Evolutionary conservation across 2,888 invertebrate genomes (phyloP), one percentile per base, ranked within the genome.

Genomic region (Pheosia tremula): DNA sequence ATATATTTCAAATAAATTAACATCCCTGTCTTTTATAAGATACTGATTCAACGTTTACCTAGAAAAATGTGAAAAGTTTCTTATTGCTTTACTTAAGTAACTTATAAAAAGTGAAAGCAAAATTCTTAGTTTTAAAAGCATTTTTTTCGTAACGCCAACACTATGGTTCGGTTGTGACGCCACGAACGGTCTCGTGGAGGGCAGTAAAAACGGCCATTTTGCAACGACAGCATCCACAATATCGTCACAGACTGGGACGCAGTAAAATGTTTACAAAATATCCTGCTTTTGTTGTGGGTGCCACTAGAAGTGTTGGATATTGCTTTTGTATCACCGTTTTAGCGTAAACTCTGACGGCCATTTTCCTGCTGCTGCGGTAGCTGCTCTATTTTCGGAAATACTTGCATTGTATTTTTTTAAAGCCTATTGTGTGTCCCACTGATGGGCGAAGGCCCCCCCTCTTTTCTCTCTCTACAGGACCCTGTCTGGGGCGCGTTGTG

Each of bases 261-360:
- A 90, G 87, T 92, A 92, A 92, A 92, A 92, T 90, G 91, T 88
- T 90, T 89, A 90, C 91, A 90, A 91, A 91, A 91, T 89, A 86
- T 89, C 85, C 85, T 82, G 84, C 87, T 88, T 87, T 85, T 85
- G 86, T 88, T 85, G 84, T 81, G 83, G 82, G 81, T 79, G 80
- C 80, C 80, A 75, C 81, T 83, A 78, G 74, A 81, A 84, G 80
- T 83, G 81, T 83, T 82, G 74, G 85, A 85, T 87, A 88, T 90
- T 88, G 88, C 86, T 87, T 90, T 90, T 85, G 86, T 87, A 88
- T 86, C 82, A 83, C 84, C 81, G 80, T 79, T 86, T 85, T 84
- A 81, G 78, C 75, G 82, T 78, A 80, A 80, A 83, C 81, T 79
- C 82, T 75, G 80, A 78, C 73, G 74, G 77, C 78, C 75, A 77